Base-by-base conservation (phyloP, 2,888 invertebrate genomes). In the Lacanobia wlatinum region DNA sequence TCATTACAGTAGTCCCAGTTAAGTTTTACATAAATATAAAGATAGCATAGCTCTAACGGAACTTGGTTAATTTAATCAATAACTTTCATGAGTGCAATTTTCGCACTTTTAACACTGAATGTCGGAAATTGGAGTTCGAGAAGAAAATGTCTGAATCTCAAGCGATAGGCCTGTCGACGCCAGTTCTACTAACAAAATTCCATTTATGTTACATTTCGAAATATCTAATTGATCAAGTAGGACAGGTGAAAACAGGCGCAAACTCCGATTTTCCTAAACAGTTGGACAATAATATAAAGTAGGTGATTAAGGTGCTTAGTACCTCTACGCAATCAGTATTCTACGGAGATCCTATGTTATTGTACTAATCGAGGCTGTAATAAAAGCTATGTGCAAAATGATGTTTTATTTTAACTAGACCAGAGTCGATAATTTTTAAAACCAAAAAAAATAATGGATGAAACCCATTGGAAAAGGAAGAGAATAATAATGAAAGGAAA, bases 281-380 rank as follows among this genome's bases (percentile, higher is more conserved):
- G 78, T 65, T 72, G 64, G 86, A 83, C 85, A 86, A 85, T 86
- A 87, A 87, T 83, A 55, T 82, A 71, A 80, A 73, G 84, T 65
- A 77, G 82, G 81, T 86, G 81, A 68, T 78, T 78, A 63, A 61
- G 72, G 76, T 86, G 83, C 72, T 77, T 78, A 75, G 78, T 70
- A 78, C 81, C 78, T 82, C 78, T 75, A 81, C 68, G 23, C 73
- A 78, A 91, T 91, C 94, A 94, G 94, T 94, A 94, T 94, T 94
- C 86, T 84, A 87, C 81, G 83, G 91, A 91, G 92, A 93, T 92
- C 93, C 91, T 92, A 87, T 80, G 75, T 74, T 88, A 76, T 76
- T 76, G 70, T 87, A 83, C 78, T 84, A 88, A 91, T 88, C 85
- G 92, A 94, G 94, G 93, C 94, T 94, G 92, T 93, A 93, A 94